Percentiles rank a stretch among this genome's conserved stretches.
These are phyloP conservation scores for Trichoplusia ni DNA, from an alignment of 1,140 invertebrate genomes.

Conservation along the genomic window DNA sequence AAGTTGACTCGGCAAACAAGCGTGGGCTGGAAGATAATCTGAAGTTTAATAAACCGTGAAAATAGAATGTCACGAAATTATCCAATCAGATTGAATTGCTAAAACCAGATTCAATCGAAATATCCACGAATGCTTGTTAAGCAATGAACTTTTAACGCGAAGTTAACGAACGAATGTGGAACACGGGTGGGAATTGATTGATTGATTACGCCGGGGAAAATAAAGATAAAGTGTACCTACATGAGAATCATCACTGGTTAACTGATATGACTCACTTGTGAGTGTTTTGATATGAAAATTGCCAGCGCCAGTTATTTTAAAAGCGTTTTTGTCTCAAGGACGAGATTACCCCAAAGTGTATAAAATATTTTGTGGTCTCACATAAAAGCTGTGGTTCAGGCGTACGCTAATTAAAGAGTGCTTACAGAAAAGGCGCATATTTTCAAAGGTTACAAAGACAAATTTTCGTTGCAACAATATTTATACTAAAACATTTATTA, in stretches of 20 bases:
- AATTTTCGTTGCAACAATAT: no score
- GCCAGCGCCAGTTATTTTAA: no score
- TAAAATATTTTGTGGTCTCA: no score
- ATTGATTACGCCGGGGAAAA: slow-evolving; percentile 5
- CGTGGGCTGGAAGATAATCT: not conserved
- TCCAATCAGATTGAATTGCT: not conserved
- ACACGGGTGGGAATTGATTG: not conserved
- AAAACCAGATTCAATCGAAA: not conserved
- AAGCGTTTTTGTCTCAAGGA: no score
- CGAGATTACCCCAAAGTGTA: no score
- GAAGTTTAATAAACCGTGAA: not conserved
- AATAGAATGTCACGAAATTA: not conserved
- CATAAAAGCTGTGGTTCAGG: no score
- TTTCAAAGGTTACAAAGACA: no score
- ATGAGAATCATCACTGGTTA: not conserved
- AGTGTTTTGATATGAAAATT: no score
- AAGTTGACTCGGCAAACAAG: not conserved
- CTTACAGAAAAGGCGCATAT: no score
- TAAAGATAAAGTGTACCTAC: not conserved
- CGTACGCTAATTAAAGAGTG: no score
- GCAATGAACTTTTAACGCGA: slow-evolving; percentile 19
- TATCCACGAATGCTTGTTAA: not conserved
- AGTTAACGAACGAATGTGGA: not conserved
- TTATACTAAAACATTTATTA: no score
- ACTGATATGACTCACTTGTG: no score